phyloP scores from a whole-genome alignment of 23 tunicate species.

The Styela clava region DNA sequence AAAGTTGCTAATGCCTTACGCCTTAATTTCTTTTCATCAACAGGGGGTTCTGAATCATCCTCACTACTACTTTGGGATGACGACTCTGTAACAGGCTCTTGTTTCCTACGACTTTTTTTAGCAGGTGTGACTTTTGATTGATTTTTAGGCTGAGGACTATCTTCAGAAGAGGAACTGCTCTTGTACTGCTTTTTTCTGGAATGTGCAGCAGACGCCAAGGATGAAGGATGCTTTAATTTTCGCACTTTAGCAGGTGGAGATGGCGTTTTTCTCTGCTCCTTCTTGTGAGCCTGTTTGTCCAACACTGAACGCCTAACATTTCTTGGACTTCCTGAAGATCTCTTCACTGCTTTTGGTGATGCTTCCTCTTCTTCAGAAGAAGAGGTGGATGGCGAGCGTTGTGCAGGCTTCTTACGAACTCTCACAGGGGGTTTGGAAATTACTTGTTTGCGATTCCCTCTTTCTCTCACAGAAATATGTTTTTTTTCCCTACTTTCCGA shows the following conservation, averaged over 20 bases:
- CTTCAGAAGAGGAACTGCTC: not conserved
- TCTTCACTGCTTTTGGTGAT: not conserved
- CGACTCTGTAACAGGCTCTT: not conserved
- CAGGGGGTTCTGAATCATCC: conserved; percentile 2
- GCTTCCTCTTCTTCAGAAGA: not conserved
- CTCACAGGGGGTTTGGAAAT: not conserved
- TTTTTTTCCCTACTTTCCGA: not conserved
- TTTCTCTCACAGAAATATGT: not conserved
- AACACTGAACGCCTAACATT: not conserved
- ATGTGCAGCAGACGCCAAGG: not conserved
- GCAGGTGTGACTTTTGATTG: not conserved
- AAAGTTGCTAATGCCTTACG: conserved; percentile 20
- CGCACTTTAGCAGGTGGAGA: not conserved
- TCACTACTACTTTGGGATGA: conserved; percentile 5
- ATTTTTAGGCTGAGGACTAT: not conserved
- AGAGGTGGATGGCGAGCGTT: not conserved
- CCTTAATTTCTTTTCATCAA: conserved; percentile 18
- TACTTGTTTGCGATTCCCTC: not conserved
- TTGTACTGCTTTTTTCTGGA: not conserved
- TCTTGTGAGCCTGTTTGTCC: not conserved
- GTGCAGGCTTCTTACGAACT: not conserved
- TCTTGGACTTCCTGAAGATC: not conserved
- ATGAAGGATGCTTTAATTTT: not conserved
- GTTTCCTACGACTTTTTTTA: not conserved
- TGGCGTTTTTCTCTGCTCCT: not conserved